Percentiles rank a stretch among this genome's conserved stretches.
phyloP scores from a whole-genome alignment of 2,797 vertebrate species.

The Sebastes oblongus region DNA sequence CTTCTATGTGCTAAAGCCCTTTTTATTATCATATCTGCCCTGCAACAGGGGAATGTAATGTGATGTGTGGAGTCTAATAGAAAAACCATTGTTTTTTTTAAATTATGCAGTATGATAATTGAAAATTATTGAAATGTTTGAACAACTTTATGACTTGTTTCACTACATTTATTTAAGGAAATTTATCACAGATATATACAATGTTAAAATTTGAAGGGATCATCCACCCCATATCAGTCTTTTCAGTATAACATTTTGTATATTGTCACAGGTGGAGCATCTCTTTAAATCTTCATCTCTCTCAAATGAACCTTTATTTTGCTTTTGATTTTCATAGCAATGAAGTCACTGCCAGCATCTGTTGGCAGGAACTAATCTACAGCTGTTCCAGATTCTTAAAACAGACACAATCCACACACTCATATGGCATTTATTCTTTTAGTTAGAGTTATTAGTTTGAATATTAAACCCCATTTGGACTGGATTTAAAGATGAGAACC shows the following conservation, averaged over 20 bases:
- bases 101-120: not conserved
- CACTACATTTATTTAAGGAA: not conserved
- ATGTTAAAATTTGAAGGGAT: not conserved
- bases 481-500: not conserved
- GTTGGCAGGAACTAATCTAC: not conserved
- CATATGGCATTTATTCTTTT: conserved; percentile 17
- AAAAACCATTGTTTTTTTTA: not conserved
- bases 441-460: not conserved
- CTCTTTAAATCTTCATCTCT: not conserved
- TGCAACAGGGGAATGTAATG: not conserved
- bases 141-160: not conserved
- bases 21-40: not conserved
- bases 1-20: not conserved
- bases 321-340: not conserved
- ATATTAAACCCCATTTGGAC: conserved; percentile 32
- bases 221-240: not conserved
- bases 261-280: not conserved
- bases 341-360: not conserved
- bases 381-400: conserved; percentile 2
- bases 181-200: not conserved
- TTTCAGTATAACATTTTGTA: not conserved
- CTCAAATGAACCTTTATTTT: not conserved
- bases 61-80: not conserved
- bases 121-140: not conserved
- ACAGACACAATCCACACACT: not conserved